Base-by-base conservation (phyloP, 2,797 vertebrate species). In the Natrix natrix region DNA sequence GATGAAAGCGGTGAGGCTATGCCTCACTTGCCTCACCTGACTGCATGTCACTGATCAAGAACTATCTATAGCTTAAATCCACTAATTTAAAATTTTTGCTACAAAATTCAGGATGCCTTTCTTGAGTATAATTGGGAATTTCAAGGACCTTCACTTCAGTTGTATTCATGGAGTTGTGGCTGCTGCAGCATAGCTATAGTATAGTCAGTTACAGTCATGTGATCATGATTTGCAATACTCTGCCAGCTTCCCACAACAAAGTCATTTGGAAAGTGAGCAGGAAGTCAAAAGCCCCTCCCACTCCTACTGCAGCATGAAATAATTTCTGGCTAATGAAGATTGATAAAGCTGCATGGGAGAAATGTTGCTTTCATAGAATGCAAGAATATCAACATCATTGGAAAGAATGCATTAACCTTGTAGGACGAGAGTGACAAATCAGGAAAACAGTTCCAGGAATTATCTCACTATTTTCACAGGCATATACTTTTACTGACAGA, bases 391-490 rank as follows among this genome's bases (percentile, higher is more conserved):
- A 59, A 16, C 17, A 2, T 92, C 78, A 60, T 5, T 87, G 91
- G 66, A 92, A 66, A 86, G 37, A 90, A n/a, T 83, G 20, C 54
- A 20, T 55, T 88, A 91, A 92, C 88, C 48, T 91, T 60, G 54
- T 37, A 90, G 28, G 48, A 59, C n/a, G 52, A 66, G 0, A 0
- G 86, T 60, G 14, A 7, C 32, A 91, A 87, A 94, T 94, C 1
- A 2, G 8, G 89, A 91, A 92, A 94, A 13, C 43, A 56, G 4
- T 5, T 93, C 66, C 90, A 92, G 59, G 0, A 22, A 86, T 69
- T 69, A 93, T 37, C 4, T 56, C 2, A 83, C 37, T 0, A 6
- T 54, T 93, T 94, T 93, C 28, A 88, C 48, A 94, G 4, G 59
- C 0, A 1, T 26, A 4, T 26, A 7, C n/a, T 90, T 95, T 95